A percentile compares a stretch with the other conserved stretches of the same genome.
Evolutionary conservation across 2,888 invertebrate species (phyloP).

Genomic region (Gymnocheta viridis): DNA sequence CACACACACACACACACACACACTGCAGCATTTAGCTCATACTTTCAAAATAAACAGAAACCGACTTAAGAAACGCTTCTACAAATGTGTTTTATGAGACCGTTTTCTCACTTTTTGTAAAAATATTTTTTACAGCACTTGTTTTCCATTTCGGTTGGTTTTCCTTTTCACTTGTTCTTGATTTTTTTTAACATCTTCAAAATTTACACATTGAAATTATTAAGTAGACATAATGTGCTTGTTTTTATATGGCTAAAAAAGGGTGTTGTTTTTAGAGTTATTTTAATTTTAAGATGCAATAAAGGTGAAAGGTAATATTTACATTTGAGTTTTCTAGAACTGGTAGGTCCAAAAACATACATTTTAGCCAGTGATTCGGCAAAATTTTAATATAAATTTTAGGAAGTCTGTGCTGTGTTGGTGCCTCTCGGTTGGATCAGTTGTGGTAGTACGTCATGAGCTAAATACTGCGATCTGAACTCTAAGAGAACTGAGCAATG

Average conservation of each 20-base stretch:
- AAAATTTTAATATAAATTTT: no score
- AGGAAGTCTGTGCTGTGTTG: no score
- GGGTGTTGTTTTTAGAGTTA: not conserved
- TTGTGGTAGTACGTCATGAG: no score
- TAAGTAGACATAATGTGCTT: constrained; percentile 60
- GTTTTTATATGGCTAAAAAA: not conserved
- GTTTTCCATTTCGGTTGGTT: not conserved
- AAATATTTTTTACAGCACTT: not conserved
- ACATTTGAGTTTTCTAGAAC: no score
- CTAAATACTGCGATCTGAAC: no score
- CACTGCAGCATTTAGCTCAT: not conserved
- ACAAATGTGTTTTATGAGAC: constrained; percentile 58
- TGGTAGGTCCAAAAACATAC: no score
- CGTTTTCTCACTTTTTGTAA: constrained; percentile 48
- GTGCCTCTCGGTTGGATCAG: no score
- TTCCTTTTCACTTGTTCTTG: constrained; percentile 10
- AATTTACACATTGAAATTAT: constrained; percentile 64
- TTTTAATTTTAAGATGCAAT: no score
- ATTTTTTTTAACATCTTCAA: constrained; percentile 49
- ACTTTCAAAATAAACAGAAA: not conserved
- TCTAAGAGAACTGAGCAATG: no score
- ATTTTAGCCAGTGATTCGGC: no score
- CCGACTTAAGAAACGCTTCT: not conserved
- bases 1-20: not conserved
- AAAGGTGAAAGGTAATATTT: no score